These are phyloP conservation scores for Tenodera sinensis DNA, from an alignment of 2,888 invertebrate species.

Conservation along the genomic window DNA sequence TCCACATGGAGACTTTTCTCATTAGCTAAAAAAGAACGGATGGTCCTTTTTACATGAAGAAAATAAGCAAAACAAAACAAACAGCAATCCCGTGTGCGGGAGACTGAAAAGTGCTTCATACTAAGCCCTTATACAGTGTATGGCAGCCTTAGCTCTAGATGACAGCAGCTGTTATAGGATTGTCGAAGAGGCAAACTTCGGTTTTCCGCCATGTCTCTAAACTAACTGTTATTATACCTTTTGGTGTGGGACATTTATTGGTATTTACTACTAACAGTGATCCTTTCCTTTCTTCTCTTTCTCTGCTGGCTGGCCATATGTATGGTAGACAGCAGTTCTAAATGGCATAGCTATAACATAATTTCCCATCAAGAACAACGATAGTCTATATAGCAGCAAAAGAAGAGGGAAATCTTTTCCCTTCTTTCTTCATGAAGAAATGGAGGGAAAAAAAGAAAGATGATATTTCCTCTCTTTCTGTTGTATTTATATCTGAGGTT, in stretches of 20 bases:
- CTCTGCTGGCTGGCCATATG: not conserved
- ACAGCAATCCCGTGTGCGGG: too few species aligned
- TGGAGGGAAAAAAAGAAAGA: not conserved
- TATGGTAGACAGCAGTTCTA: constrained; percentile 18
- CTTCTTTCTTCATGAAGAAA: not conserved
- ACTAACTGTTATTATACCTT: constrained; percentile 31
- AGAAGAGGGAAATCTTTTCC: not conserved
- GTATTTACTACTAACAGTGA: constrained; percentile 29
- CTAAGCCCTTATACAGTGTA: not conserved
- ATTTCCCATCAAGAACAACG: constrained; percentile 23
- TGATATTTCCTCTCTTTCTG: not conserved
- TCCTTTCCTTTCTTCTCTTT: constrained; percentile 13
- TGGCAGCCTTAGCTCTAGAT: not conserved
- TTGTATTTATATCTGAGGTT: not conserved
- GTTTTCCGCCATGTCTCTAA: constrained; percentile 17
- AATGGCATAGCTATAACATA: constrained; percentile 26
- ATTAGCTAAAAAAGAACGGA: too few species aligned
- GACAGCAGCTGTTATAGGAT: constrained; percentile 21
- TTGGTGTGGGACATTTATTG: constrained; percentile 31
- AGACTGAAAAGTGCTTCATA: not conserved
- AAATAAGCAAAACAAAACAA: too few species aligned
- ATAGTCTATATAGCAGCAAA: constrained; percentile 5
- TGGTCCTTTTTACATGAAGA: too few species aligned
- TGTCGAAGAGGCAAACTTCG: constrained; percentile 20
- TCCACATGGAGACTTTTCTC: too few species aligned